phyloP scores from a whole-genome alignment of 2,113 vertebrate genomes.

The Brachionichthys hirsutus region DNA sequence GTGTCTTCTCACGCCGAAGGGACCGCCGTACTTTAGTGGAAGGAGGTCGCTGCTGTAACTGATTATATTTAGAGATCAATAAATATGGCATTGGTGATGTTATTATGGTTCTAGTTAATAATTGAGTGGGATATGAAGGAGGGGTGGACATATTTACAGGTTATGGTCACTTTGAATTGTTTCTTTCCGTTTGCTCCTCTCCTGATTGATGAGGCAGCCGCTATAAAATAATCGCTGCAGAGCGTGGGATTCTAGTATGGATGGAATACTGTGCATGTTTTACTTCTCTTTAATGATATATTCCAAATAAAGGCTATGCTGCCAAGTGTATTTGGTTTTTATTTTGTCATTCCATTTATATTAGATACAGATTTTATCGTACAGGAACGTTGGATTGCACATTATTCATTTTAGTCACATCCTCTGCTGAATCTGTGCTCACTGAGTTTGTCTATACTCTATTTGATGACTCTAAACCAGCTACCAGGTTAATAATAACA shows the following conservation, averaged over 20 bases:
- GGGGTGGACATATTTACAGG: background rate
- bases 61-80: background rate
- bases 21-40: conserved; percentile 4
- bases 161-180: background rate
- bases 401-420: too few species aligned
- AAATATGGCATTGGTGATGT: background rate
- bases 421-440: too few species aligned
- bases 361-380: too few species aligned
- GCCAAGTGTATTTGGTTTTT: background rate
- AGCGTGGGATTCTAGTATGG: background rate
- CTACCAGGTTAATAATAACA: too few species aligned
- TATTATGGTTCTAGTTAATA: background rate
- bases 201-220: conserved; percentile 10
- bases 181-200: background rate
- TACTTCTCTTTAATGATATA: conserved; percentile 32
- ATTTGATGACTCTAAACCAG: too few species aligned
- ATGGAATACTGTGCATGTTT: conserved; percentile 37
- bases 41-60: background rate
- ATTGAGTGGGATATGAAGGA: conserved; percentile 1
- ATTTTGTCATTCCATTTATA: background rate
- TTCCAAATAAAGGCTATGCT: conserved; percentile 67
- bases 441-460: too few species aligned
- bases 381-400: too few species aligned
- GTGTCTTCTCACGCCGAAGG: conserved; percentile 16
- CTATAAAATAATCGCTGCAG: conserved; percentile 7